Conservation (phyloP, 2,888 invertebrate genomes). For the Oasisia sp. region DNA sequence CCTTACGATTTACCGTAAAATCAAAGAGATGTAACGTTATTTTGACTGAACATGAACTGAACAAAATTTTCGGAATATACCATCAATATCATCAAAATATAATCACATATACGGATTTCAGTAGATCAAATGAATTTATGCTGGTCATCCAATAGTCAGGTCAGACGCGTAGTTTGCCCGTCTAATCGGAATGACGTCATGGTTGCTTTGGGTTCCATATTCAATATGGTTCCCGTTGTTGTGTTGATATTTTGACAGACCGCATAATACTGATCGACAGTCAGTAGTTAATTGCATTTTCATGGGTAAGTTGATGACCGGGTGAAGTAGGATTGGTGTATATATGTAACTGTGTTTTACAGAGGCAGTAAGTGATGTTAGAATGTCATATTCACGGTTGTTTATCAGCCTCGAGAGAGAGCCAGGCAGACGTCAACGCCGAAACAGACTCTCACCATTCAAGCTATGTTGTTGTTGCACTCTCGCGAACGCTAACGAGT, state of each 20-base stretch:
- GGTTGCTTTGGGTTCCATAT: slow-evolving; percentile 17
- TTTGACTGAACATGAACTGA: not conserved
- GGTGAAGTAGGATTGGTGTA: not conserved
- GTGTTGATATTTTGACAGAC: slow-evolving; percentile 12
- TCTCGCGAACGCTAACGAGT: not conserved
- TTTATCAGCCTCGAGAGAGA: not conserved
- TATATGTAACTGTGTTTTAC: not conserved
- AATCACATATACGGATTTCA: not conserved
- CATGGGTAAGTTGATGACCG: slow-evolving; percentile 6
- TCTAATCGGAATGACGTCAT: not conserved
- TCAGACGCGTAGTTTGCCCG: not conserved
- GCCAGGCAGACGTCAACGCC: not conserved
- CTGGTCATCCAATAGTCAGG: not conserved
- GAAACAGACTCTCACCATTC: not conserved
- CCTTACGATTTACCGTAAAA: not conserved
- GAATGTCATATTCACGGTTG: not conserved
- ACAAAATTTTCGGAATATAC: not conserved
- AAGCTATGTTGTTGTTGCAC: no score
- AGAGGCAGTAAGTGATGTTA: not conserved
- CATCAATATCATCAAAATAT: not conserved
- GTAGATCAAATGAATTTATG: not conserved
- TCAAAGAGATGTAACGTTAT: not conserved
- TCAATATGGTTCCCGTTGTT: slow-evolving; percentile 13
- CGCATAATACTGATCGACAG: not conserved
- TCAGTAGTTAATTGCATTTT: slow-evolving; percentile 3